A percentile compares a stretch with the other conserved stretches of the same genome.
Evolutionary conservation across 2,888 invertebrate species (phyloP).

Genomic region (Aspidiotus destructor): DNA sequence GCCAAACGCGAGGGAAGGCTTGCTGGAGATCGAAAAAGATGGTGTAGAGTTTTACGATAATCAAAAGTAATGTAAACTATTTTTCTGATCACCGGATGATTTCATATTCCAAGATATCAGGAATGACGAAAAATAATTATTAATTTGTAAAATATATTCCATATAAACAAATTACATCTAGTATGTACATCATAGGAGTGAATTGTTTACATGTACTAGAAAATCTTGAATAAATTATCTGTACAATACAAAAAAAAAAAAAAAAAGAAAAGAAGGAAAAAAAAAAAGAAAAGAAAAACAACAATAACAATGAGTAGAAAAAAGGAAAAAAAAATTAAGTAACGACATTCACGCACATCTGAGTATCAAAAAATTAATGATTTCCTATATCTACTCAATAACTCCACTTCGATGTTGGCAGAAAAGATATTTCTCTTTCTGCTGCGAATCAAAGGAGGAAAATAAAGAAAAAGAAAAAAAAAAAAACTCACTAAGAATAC

Average conservation of each 20-base stretch:
- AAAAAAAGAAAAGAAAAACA: slow-evolving; percentile 27
- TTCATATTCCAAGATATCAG: too few relatives aligned
- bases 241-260: not conserved
- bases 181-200: slow-evolving; percentile 7
- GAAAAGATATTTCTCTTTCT: not conserved
- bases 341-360: slow-evolving; percentile 22
- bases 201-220: slow-evolving; percentile 15
- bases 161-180: slow-evolving; percentile 12
- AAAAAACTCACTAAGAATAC: not conserved
- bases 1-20: too few relatives aligned
- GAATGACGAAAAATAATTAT: slow-evolving; percentile 17
- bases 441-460: not conserved
- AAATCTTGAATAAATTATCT: not conserved
- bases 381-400: not conserved
- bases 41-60: too few relatives aligned
- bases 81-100: too few relatives aligned
- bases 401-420: slow-evolving; percentile 1
- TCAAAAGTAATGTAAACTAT: too few relatives aligned
- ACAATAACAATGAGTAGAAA: slow-evolving; percentile 28
- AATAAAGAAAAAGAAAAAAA: not conserved
- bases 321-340: slow-evolving; percentile 20
- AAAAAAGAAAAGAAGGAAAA: slow-evolving; percentile 13
- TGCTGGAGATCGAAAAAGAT: too few relatives aligned
- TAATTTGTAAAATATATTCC: slow-evolving; percentile 16
- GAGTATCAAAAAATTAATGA: slow-evolving; percentile 21